Evolutionary conservation across 2,888 invertebrate genomes (phyloP).

Genomic region (Melieria crassipennis): DNA sequence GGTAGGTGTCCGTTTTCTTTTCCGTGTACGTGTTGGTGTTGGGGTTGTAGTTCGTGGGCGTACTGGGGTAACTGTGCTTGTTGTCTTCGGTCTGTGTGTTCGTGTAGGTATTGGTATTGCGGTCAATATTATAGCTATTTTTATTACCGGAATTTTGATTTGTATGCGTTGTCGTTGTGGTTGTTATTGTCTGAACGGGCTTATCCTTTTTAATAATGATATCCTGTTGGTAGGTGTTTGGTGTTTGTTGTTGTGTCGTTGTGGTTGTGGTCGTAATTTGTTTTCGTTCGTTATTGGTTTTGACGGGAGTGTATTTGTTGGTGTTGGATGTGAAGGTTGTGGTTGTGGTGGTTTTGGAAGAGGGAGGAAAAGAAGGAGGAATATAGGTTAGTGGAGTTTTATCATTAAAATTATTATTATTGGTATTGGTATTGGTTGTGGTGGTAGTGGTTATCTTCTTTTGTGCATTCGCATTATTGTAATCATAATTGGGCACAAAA

Average conservation of each 20-base stretch:
- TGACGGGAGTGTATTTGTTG: constrained; percentile 30
- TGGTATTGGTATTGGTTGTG: constrained; percentile 43
- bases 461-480: constrained; percentile 52
- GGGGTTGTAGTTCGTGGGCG: constrained; percentile 22
- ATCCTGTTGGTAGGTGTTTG: constrained; percentile 54
- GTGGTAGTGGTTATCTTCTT: constrained; percentile 48
- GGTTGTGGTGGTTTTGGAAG: constrained; percentile 38
- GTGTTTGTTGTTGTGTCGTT: constrained; percentile 9
- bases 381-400: constrained; percentile 55
- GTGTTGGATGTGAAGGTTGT: constrained; percentile 34
- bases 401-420: constrained; percentile 38
- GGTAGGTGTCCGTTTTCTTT: constrained; percentile 24
- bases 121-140: constrained; percentile 53
- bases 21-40: constrained; percentile 28
- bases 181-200: constrained; percentile 51
- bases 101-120: constrained; percentile 23
- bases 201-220: constrained; percentile 56
- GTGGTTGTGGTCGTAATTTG: constrained; percentile 37
- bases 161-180: constrained; percentile 49
- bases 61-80: background rate
- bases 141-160: constrained; percentile 53
- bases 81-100: constrained; percentile 22
- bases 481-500: constrained; percentile 54
- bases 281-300: constrained; percentile 20
- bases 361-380: constrained; percentile 56